Evolutionary conservation across 2,113 vertebrate genomes (phyloP).

Genomic region (Okapia johnstoni): DNA sequence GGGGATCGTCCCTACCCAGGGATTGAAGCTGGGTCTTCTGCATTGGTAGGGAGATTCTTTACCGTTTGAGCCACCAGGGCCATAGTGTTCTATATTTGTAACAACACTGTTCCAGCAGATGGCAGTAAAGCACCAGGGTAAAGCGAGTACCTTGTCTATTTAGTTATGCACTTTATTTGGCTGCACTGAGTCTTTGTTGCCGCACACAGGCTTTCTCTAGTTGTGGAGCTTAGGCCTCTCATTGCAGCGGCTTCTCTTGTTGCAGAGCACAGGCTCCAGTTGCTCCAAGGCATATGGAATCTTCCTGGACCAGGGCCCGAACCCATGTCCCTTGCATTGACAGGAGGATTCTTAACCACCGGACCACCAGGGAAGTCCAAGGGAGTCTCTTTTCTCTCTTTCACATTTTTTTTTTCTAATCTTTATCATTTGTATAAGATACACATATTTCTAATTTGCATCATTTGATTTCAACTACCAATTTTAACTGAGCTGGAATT

Average conservation of each 20-base stretch:
- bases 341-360: not conserved
- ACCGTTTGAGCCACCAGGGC: not conserved
- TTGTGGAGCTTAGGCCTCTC: not conserved
- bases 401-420: not conserved
- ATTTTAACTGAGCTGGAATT: not conserved
- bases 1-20: not conserved
- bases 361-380: not conserved
- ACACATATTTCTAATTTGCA: not conserved
- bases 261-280: not conserved
- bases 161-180: not conserved
- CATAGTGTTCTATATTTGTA: not conserved
- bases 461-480: not conserved
- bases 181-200: not conserved
- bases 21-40: not conserved
- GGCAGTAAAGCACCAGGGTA: not conserved
- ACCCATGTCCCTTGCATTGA: not conserved
- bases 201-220: not conserved
- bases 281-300: not conserved
- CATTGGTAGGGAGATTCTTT: not conserved
- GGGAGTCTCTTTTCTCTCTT: not conserved
- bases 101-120: not conserved
- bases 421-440: not conserved
- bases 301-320: not conserved
- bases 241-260: not conserved
- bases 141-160: not conserved